Evolutionary conservation across 1,140 invertebrate species (phyloP).

Genomic region (Rhagoletis pomonella): DNA sequence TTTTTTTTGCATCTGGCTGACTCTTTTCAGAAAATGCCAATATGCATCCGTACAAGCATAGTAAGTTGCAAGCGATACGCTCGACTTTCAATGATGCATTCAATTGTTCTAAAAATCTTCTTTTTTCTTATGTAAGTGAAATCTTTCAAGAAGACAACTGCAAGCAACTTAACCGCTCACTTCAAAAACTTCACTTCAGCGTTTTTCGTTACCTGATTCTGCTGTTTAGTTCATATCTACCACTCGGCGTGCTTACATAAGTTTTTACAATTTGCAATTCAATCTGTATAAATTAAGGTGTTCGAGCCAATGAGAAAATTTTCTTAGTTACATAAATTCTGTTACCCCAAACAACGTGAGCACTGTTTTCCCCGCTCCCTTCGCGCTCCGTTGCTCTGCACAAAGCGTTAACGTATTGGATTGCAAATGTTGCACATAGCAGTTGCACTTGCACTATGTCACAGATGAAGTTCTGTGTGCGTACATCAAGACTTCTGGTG

Average conservation of each 20-base stretch:
- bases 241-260: background rate
- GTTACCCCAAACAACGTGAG: background rate
- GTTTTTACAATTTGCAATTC: conserved; percentile 32
- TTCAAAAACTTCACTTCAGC: background rate
- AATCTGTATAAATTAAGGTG: conserved; percentile 35
- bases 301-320: conserved; percentile 35
- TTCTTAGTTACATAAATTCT: conserved; percentile 48
- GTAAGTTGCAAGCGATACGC: too few species aligned
- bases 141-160: background rate
- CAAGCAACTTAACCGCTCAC: background rate
- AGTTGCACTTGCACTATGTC: background rate
- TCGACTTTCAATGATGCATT: too few species aligned
- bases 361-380: too few species aligned
- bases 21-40: too few species aligned
- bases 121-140: background rate
- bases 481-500: background rate
- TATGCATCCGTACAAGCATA: too few species aligned
- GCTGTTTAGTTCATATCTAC: background rate
- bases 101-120: too few species aligned
- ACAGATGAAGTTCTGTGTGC: too few species aligned
- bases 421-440: background rate
- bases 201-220: background rate
- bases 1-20: too few species aligned
- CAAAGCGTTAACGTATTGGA: background rate
- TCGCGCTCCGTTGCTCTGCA: too few species aligned